Conservation (phyloP, 2,113 vertebrate genomes). For the Thunnus maccoyii region DNA sequence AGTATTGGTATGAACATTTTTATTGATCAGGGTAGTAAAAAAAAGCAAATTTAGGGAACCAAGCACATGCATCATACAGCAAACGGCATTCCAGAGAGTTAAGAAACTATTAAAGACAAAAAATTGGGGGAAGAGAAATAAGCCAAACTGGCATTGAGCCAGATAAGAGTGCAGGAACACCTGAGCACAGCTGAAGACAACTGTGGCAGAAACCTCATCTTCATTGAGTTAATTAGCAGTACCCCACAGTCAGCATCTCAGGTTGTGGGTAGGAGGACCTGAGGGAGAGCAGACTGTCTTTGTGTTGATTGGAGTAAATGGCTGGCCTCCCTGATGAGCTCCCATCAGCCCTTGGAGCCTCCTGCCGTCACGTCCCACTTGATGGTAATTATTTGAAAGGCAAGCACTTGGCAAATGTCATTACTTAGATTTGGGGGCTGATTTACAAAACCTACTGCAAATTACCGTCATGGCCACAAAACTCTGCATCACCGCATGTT, state of each 20-base stretch:
- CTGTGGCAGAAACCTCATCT: slow-evolving; percentile 78
- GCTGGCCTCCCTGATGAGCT: slow-evolving; percentile 79
- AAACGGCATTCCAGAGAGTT: slow-evolving; percentile 1
- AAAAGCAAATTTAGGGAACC: not conserved
- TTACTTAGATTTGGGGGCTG: slow-evolving; percentile 79
- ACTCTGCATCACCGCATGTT: slow-evolving; percentile 49
- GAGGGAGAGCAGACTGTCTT: slow-evolving; percentile 79
- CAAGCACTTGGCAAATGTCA: slow-evolving; percentile 76
- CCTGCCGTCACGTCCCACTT: slow-evolving; percentile 78
- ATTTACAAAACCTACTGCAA: slow-evolving; percentile 57
- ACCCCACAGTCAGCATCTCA: slow-evolving; percentile 77
- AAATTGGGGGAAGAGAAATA: not conserved
- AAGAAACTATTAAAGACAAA: not conserved
- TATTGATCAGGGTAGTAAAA: slow-evolving; percentile 7
- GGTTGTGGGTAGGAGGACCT: slow-evolving; percentile 74
- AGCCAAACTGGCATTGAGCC: slow-evolving; percentile 35
- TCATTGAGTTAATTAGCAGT: slow-evolving; percentile 82
- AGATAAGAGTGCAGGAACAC: slow-evolving; percentile 58
- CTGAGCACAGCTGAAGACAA: slow-evolving; percentile 76
- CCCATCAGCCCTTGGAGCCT: slow-evolving; percentile 77
- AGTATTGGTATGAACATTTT: slow-evolving; percentile 14
- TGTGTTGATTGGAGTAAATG: slow-evolving; percentile 81
- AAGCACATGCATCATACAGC: slow-evolving; percentile 1
- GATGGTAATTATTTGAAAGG: slow-evolving; percentile 82
- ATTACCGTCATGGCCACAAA: slow-evolving; percentile 51